Percentiles rank a stretch among this genome's conserved stretches.
These are phyloP conservation scores for Triops cancriformis DNA, from an alignment of 1,140 invertebrate genomes.

Conservation along the genomic window DNA sequence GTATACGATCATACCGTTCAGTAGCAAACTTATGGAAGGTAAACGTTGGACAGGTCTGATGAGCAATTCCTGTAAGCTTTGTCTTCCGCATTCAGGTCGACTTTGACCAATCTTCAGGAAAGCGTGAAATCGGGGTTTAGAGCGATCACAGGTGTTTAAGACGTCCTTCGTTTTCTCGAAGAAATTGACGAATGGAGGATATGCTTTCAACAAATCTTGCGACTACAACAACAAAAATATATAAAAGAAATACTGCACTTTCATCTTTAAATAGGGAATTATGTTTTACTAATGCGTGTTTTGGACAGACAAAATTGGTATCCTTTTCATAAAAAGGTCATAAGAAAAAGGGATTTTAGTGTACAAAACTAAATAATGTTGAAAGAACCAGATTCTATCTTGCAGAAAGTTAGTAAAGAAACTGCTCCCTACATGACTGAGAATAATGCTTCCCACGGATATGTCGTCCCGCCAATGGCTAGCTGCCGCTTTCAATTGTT, in stretches of 20 bases:
- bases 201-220: conserved; percentile 69
- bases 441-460: conserved; percentile 76
- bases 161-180: conserved; percentile 94
- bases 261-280: conserved; percentile 19
- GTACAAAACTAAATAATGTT: neutral
- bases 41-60: conserved; percentile 94
- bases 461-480: conserved; percentile 72
- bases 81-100: conserved; percentile 86
- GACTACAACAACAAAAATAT: conserved; percentile 15
- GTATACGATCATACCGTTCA: conserved; percentile 57
- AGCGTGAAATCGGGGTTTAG: conserved; percentile 90
- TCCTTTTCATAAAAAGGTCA: neutral
- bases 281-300: neutral
- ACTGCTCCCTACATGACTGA: conserved; percentile 57
- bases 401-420: neutral
- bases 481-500: conserved; percentile 60
- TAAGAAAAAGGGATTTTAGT: neutral
- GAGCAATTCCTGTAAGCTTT: conserved; percentile 86
- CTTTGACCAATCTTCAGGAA: conserved; percentile 89
- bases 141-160: conserved; percentile 76
- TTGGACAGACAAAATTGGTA: no score
- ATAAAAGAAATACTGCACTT: conserved; percentile 28
- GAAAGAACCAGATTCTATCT: neutral
- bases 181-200: conserved; percentile 95
- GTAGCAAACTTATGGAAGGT: conserved; percentile 84